Conservation (phyloP, 1,140 invertebrate genomes). For the Papilio polytes region DNA sequence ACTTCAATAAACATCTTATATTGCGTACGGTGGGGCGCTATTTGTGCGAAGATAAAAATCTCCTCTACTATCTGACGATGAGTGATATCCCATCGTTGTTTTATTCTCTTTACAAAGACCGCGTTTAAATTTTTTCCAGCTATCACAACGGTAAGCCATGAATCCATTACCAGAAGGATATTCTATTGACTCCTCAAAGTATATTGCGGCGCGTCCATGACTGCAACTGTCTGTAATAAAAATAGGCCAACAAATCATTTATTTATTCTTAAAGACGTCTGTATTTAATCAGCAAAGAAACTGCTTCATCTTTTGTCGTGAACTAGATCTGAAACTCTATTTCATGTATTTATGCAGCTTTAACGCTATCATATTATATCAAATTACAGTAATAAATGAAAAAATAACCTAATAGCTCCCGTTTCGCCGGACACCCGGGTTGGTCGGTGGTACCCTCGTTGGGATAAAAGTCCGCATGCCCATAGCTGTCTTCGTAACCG, state of each 20-base stretch:
- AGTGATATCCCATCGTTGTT: constrained; percentile 86
- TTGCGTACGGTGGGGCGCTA: constrained; percentile 83
- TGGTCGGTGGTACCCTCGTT: constrained; percentile 89
- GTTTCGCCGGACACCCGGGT: constrained; percentile 88
- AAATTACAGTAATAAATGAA: constrained; percentile 37
- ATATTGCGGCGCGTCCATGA: constrained; percentile 88
- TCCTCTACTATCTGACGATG: constrained; percentile 79
- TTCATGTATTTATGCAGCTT: neutral
- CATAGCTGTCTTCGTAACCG: constrained; percentile 86
- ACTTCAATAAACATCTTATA: constrained; percentile 37
- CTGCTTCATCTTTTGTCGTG: neutral
- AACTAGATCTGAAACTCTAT: neutral
- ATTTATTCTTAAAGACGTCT: neutral
- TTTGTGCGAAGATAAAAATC: constrained; percentile 87
- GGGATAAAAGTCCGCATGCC: constrained; percentile 92
- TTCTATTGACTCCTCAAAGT: constrained; percentile 88
- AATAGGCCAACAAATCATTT: neutral
- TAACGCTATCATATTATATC: neutral
- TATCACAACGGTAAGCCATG: constrained; percentile 84
- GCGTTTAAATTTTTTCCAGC: constrained; percentile 84
- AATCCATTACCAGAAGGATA: constrained; percentile 83
- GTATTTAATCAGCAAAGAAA: neutral
- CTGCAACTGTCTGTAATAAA: constrained; percentile 88
- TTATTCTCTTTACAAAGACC: constrained; percentile 83
- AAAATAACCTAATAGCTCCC: constrained; percentile 80